Conservation (phyloP, 2,113 vertebrate genomes). For the Mionectes macconnelli region DNA sequence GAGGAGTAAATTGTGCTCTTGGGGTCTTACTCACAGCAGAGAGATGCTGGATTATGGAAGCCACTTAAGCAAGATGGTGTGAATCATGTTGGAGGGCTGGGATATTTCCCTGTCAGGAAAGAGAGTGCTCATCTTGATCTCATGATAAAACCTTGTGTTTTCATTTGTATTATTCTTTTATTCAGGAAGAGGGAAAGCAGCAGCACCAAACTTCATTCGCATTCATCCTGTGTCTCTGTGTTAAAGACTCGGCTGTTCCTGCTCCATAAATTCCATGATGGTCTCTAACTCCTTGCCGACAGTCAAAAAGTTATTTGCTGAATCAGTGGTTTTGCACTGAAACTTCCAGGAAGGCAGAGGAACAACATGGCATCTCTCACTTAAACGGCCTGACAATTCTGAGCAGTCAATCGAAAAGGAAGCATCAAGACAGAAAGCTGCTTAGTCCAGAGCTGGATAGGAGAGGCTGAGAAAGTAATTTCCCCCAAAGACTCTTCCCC, state of each 20-base stretch:
- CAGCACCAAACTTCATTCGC: background rate
- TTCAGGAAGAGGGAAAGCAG: background rate
- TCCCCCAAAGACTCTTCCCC: background rate
- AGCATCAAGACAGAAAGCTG: background rate
- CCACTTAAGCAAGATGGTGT: background rate
- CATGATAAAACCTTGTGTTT: background rate
- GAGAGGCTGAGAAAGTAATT: background rate
- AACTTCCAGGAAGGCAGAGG: background rate
- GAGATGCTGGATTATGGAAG: background rate
- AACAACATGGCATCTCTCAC: background rate
- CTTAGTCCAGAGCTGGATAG: background rate
- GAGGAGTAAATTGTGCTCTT: background rate
- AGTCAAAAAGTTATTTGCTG: slow-evolving; percentile 25
- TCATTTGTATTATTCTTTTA: background rate
- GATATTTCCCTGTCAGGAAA: background rate
- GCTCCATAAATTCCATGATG: background rate
- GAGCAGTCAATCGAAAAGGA: background rate
- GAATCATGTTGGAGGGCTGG: background rate
- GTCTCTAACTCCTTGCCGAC: background rate
- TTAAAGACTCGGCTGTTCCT: background rate
- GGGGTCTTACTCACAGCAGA: background rate
- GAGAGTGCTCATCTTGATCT: background rate
- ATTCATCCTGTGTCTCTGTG: background rate
- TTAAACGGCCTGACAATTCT: background rate
- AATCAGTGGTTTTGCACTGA: slow-evolving; percentile 20